Conservation (phyloP, 2,113 vertebrate species). For the Gallinago paraguaiae region DNA sequence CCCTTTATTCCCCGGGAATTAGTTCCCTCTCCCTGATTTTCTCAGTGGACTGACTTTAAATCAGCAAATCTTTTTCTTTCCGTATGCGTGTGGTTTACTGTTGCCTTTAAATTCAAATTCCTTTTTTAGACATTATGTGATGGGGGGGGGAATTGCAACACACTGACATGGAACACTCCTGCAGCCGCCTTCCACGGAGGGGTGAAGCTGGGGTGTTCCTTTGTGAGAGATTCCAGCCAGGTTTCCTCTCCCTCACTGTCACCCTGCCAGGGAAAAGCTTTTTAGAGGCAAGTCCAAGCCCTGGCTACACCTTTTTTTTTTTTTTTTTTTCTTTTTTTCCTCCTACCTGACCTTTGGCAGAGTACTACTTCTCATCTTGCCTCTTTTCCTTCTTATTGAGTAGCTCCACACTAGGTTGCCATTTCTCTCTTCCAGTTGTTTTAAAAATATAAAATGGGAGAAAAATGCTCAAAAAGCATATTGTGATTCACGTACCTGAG, state of each 20-base stretch:
- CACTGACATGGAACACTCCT: not conserved
- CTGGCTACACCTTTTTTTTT: not conserved
- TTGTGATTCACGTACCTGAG: not conserved
- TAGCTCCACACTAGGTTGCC: not conserved
- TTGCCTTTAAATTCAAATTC: not conserved
- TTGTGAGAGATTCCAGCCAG: not conserved
- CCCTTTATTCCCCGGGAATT: not conserved
- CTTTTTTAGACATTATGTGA: not conserved
- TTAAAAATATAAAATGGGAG: not conserved
- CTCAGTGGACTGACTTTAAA: not conserved
- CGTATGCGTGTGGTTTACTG: not conserved
- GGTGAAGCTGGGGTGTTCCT: not conserved
- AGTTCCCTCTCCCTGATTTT: not conserved
- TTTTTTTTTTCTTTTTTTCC: not conserved
- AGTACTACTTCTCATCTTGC: not conserved
- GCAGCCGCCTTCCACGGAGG: not conserved
- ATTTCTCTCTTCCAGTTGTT: not conserved
- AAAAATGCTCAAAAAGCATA: not conserved
- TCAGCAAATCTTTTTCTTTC: not conserved
- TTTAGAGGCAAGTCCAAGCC: not conserved
- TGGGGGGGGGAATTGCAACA: not conserved
- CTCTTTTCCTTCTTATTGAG: not conserved
- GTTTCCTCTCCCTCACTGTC: not conserved
- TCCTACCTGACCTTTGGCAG: not conserved
- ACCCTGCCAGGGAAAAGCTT: not conserved